Evolutionary conservation across 2,113 vertebrate species (phyloP), one percentile per base, ranked within the genome.

Genomic region (Silurus glanis): DNA sequence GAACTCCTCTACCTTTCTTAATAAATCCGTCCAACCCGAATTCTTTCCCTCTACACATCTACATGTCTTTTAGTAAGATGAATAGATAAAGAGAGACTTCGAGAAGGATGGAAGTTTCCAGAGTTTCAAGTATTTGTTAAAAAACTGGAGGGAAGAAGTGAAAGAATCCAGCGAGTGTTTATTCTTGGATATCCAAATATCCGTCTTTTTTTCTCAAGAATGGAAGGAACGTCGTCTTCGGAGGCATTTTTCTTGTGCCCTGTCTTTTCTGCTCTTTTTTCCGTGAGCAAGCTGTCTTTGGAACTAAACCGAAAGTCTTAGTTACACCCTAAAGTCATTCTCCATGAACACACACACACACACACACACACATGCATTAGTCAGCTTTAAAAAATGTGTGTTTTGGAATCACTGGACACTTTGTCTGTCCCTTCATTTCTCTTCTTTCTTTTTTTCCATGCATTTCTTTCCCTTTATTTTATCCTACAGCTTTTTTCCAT

Each of bases 161-260:
- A 83, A 55, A 37, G n/a, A 67, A 67, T 67, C 62, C 76, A 80
- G 76, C 14, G 10, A 45, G 78, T 59, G 78, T 80, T 80, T 80
- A 80, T 80, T 74, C 55, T 8, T 84, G 28, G 19, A 49, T 61
- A 74, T 61, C 69, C 56, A 84, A 74, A 49, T 74, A 61, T 61
- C 49, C 12, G 19, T n/a, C 25, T 16, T 74, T 58, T 80, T 72
- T 75, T 56, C 83, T 75, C 62, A 82, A 55, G 53, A 83, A 58
- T 69, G 66, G 69, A 72, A 74, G 25, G 53, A 79, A 79, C 21
- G 74, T 49, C 6, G 49, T 47, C 37, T 47, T 45, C 59, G 81
- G 62, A n/a, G 72, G 5, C 58, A 62, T 47, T 19, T 71, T 72
- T 72, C 37, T 71, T 45, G 25, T 45, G 3, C 4, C 0, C 9